Evolutionary conservation across 2,888 invertebrate genomes (phyloP), one percentile per base, ranked within the genome.

Genomic region (Lamproptera curius): DNA sequence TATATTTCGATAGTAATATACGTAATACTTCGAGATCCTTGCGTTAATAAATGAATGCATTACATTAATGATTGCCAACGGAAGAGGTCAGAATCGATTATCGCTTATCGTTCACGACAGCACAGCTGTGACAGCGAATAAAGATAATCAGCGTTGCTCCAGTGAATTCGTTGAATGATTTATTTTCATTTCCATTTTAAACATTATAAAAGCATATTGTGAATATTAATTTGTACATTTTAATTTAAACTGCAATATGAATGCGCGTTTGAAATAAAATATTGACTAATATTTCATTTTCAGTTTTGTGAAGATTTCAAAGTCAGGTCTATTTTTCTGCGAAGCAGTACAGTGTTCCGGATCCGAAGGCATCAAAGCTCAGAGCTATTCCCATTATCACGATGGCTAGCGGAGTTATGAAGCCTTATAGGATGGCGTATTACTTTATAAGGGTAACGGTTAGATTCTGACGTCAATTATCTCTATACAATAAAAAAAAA

Each of bases 31-130:
- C n/a, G n/a, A n/a, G n/a, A n/a, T n/a, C n/a, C n/a, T n/a, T n/a
- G n/a, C n/a, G 56, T 56, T 55, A 58, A 57, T 54, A 58, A 59
- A 61, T 58, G 62, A 70, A 67, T 73, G 69, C 63, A 65, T 70
- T 75, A 70, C 71, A 76, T 75, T 78, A 75, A 74, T 75, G 76
- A 76, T 72, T 57, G 63, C 69, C 76, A 76, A 76, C 75, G 76
- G 73, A 72, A 65, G 67, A 69, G 71, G 62, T 58, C 60, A 61
- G 56, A 73, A 80, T 80, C 65, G 80, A 78, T 80, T 80, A 76
- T 75, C 78, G 70, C 77, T 79, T 77, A 79, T 73, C 70, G 72
- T 66, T 75, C 70, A 67, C 68, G 62, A 63, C 60, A 57, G 61
- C 65, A 59, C 62, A 75, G 75, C 70, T 77, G 76, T 61, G 66